phyloP scores from a whole-genome alignment of 1,140 invertebrate genomes.

The Hypothenemus hampei region DNA sequence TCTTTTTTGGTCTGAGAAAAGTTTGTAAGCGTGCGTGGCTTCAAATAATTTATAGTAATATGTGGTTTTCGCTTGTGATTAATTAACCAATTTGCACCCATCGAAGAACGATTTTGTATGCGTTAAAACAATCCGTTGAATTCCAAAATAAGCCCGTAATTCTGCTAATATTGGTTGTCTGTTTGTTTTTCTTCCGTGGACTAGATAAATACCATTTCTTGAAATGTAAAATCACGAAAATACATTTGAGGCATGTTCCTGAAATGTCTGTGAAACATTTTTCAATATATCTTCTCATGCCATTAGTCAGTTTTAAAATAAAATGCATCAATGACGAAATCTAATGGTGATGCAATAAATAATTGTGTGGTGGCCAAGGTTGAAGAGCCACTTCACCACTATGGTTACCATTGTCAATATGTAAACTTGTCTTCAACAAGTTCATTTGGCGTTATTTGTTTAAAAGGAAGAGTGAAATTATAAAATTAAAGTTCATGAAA shows the following conservation, averaged over 20 bases:
- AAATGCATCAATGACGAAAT: no score
- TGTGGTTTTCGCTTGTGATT: no score
- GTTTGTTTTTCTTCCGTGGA: slow-evolving; percentile 1
- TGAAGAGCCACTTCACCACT: no score
- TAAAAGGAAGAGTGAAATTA: background rate
- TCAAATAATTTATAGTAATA: no score
- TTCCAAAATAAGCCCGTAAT: slow-evolving; percentile 9
- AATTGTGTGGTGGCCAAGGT: no score
- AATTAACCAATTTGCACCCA: background rate
- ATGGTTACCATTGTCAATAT: no score
- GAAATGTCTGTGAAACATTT: background rate
- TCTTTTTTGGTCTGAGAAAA: no score
- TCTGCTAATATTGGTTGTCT: slow-evolving; percentile 6
- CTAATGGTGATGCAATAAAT: no score
- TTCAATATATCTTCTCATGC: no score
- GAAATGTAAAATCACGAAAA: slow-evolving; percentile 11
- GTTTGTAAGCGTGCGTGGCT: no score
- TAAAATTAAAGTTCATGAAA: background rate
- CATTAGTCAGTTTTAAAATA: no score
- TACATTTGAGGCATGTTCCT: background rate
- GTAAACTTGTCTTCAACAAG: no score
- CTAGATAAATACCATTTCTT: slow-evolving; percentile 5
- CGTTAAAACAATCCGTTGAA: slow-evolving; percentile 11
- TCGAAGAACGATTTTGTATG: slow-evolving; percentile 4
- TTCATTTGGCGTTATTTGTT: background rate